A percentile compares a stretch with the other conserved stretches of the same genome.
These are phyloP conservation scores for Polypterus senegalus DNA, from an alignment of 2,113 vertebrate genomes.

Conservation along the genomic window DNA sequence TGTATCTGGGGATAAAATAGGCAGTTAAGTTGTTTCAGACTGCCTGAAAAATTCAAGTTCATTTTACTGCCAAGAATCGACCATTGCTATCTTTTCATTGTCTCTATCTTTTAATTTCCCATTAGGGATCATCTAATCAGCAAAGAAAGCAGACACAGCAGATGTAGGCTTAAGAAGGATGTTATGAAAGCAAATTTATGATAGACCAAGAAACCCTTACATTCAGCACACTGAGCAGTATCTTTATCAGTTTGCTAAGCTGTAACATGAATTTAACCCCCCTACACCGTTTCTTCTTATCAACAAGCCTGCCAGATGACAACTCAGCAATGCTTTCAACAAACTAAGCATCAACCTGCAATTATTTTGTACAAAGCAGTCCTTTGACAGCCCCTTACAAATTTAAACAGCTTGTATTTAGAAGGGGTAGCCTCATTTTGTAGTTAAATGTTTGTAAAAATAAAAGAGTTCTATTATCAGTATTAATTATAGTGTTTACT, in stretches of 20 bases:
- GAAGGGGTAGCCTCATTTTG: too few relatives aligned
- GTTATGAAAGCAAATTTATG: not conserved
- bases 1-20: too few relatives aligned
- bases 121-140: not conserved
- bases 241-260: not conserved
- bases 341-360: not conserved
- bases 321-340: not conserved
- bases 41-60: too few relatives aligned
- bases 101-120: not conserved
- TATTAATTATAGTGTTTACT: too few relatives aligned
- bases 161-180: not conserved
- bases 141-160: not conserved
- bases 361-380: not conserved
- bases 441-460: too few relatives aligned
- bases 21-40: too few relatives aligned
- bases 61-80: too few relatives aligned
- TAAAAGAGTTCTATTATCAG: too few relatives aligned
- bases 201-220: not conserved
- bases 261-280: not conserved
- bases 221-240: not conserved
- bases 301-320: not conserved
- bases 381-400: not conserved
- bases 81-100: not conserved
- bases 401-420: not conserved
- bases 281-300: not conserved